A percentile compares a stretch with the other conserved stretches of the same genome.
Evolutionary conservation across 2,888 invertebrate genomes (phyloP).

Genomic region (Orchestes rusci): DNA sequence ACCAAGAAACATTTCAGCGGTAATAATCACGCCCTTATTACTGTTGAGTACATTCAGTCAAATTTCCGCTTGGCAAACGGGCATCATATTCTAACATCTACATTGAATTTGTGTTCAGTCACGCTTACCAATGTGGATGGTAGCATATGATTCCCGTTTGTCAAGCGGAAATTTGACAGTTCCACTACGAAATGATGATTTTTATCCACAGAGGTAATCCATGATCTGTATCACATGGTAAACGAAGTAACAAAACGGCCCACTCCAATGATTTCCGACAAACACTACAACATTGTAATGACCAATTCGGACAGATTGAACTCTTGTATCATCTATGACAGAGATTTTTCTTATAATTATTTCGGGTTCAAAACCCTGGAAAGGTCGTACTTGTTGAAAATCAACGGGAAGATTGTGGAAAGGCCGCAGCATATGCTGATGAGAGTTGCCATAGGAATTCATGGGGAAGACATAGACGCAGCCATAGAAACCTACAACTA

Average conservation of each 20-base stretch:
- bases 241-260: constrained; percentile 64
- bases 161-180: too few relatives aligned
- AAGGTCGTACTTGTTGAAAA: constrained; percentile 87
- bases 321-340: constrained; percentile 92
- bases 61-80: too few relatives aligned
- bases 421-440: constrained; percentile 98
- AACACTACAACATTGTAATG: constrained; percentile 72
- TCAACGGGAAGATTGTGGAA: constrained; percentile 87
- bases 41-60: too few relatives aligned
- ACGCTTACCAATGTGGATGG: too few relatives aligned
- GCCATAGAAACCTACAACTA: constrained; percentile 95
- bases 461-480: constrained; percentile 84
- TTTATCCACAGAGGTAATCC: constrained; percentile 70
- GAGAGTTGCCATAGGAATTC: constrained; percentile 92
- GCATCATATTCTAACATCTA: too few relatives aligned
- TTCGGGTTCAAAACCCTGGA: constrained; percentile 99
- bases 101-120: too few relatives aligned
- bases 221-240: constrained; percentile 70
- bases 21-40: constrained; percentile 39
- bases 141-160: too few relatives aligned
- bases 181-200: too few relatives aligned
- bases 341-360: constrained; percentile 95
- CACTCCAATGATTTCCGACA: constrained; percentile 82
- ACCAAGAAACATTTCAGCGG: constrained; percentile 91
- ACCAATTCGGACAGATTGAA: constrained; percentile 84